phyloP scores from a whole-genome alignment of 2,888 invertebrate genomes.

The Drosophila lacicola region DNA sequence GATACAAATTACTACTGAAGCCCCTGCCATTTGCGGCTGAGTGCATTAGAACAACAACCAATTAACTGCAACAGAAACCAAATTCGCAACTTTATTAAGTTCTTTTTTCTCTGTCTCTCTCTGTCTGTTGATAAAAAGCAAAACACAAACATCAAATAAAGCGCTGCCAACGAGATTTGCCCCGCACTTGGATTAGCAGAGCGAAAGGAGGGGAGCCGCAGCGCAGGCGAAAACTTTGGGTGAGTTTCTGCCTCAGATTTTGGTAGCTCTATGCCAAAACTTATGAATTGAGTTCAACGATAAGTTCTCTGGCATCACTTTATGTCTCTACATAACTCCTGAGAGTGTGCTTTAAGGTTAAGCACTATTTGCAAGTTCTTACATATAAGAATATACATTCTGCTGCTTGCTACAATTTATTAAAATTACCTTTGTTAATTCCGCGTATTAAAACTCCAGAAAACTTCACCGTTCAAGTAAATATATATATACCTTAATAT shows the following conservation, averaged over 20 bases:
- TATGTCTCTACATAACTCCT: neutral
- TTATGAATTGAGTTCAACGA: conserved; percentile 39
- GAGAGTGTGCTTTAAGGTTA: conserved; percentile 10
- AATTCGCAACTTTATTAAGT: conserved; percentile 9
- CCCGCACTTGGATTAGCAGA: conserved; percentile 22
- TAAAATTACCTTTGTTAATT: neutral
- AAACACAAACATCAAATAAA: conserved; percentile 16
- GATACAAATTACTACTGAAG: conserved; percentile 68
- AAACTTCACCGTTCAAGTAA: too few relatives aligned
- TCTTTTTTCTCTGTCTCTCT: neutral
- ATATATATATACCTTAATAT: too few relatives aligned
- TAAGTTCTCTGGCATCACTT: conserved; percentile 5
- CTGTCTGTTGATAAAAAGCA: conserved; percentile 3
- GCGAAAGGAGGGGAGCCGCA: neutral
- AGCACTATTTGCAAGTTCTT: conserved; percentile 9
- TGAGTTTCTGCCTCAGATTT: conserved; percentile 53
- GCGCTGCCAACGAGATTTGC: conserved; percentile 9
- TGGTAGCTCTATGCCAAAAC: conserved; percentile 38
- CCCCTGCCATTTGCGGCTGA: conserved; percentile 54
- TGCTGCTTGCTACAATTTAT: neutral
- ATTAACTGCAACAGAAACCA: conserved; percentile 5
- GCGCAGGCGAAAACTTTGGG: conserved; percentile 29
- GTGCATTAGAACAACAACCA: conserved; percentile 65
- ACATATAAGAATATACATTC: neutral
- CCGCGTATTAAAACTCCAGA: too few relatives aligned